phyloP scores from a whole-genome alignment of 2,888 invertebrate genomes.

The Drosophila melanocephala region DNA sequence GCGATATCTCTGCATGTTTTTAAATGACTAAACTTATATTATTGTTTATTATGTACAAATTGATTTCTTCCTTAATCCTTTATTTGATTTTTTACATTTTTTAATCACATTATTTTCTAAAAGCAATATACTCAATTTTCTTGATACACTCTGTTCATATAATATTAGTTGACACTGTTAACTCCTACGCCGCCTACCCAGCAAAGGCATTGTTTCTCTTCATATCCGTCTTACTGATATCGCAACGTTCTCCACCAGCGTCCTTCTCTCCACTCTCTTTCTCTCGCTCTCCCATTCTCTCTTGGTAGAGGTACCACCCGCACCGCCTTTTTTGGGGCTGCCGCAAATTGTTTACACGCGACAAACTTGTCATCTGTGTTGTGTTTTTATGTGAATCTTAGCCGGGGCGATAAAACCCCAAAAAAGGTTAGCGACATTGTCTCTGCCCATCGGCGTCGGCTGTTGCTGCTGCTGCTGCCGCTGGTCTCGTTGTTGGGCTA shows the following conservation, averaged over 20 bases:
- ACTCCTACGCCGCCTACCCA: conserved; percentile 43
- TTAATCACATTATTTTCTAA: background rate
- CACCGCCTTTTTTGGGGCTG: conserved; percentile 63
- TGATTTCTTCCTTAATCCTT: too few relatives aligned
- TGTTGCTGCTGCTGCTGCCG: conserved; percentile 28
- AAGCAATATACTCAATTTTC: background rate
- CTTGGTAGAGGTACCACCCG: conserved; percentile 51
- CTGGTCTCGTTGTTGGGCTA: conserved; percentile 68
- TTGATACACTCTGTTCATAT: background rate
- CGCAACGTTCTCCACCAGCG: conserved; percentile 30
- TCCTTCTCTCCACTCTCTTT: background rate
- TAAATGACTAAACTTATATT: background rate
- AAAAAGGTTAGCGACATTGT: conserved; percentile 77
- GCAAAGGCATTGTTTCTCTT: conserved; percentile 51
- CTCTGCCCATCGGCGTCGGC: conserved; percentile 37
- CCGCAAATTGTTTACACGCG: conserved; percentile 78
- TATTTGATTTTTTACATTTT: background rate
- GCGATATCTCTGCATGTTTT: too few relatives aligned
- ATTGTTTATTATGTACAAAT: too few relatives aligned
- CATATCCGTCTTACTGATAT: conserved; percentile 67
- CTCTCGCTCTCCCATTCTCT: conserved; percentile 3
- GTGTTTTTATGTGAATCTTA: conserved; percentile 46
- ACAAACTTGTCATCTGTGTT: conserved; percentile 75
- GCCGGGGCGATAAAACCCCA: conserved; percentile 62
- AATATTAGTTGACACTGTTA: conserved; percentile 48